Conservation (phyloP, 2,113 vertebrate genomes). For the Pedetes capensis region DNA sequence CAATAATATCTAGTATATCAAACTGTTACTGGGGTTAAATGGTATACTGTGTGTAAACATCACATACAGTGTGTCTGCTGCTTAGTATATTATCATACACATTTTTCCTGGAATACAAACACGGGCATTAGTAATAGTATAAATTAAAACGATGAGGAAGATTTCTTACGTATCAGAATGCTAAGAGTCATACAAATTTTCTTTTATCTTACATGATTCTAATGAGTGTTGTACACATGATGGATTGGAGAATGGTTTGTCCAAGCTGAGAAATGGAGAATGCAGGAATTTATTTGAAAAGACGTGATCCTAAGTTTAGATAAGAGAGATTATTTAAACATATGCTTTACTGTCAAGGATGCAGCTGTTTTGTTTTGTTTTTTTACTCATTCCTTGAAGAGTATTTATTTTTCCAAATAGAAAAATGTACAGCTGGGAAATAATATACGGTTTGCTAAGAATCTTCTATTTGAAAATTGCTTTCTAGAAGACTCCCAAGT, state of each 20-base stretch:
- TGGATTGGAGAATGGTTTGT: background rate
- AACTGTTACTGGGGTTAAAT: background rate
- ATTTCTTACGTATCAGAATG: background rate
- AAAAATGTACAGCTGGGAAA: background rate
- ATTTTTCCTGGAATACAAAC: background rate
- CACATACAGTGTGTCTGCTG: background rate
- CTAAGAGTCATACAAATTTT: background rate
- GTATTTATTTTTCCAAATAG: background rate
- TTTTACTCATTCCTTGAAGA: background rate
- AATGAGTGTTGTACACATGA: background rate
- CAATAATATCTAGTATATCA: background rate
- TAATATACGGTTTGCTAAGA: background rate
- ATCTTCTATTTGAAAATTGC: background rate
- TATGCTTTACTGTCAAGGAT: background rate
- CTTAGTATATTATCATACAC: background rate
- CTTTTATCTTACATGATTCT: background rate
- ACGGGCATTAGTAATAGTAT: background rate
- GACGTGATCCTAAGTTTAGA: background rate
- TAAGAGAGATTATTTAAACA: background rate
- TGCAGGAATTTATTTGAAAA: background rate
- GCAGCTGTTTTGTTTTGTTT: background rate
- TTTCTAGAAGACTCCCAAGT: background rate
- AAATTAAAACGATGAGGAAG: background rate
- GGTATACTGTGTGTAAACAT: background rate
- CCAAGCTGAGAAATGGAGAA: background rate